Evolutionary conservation across 2,797 vertebrate species (phyloP), one percentile per base, ranked within the genome.

Genomic region (Rhinogobio ventralis): DNA sequence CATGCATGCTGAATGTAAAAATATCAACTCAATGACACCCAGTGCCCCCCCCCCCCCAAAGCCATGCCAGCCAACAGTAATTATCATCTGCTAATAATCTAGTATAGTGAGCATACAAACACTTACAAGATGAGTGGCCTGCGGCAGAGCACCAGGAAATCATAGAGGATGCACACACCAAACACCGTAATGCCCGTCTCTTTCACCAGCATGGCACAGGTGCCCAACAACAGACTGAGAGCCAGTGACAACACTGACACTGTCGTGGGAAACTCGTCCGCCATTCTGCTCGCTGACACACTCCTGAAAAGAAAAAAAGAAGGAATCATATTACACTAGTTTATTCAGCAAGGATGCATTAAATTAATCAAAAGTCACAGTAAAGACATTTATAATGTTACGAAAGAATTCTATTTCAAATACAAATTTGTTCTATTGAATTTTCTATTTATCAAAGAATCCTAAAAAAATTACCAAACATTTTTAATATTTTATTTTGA

Each of bases 131-230:
- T 81, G 46, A 96, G 92, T 53, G 96, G 95, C 51, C 91, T 94
- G 89, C 90, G 95, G 89, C 97, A 96, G 25, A 97, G 91, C 85
- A 96, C 96, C 90, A 99, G 96, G 86, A 96, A 94, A 46, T 99
- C 98, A 60, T 99, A 99, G 19, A 97, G 91, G 81, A 98, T 86
- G 79, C 98, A 99, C 76, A 99, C 98, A 2, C 97, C 98, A 17
- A 99, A 98, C 88, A 98, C 97, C 0, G 98, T 99, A 93, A 99
- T 86, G 71, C 98, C 98, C 0, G 98, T 99, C 92, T 99, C 98
- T 86, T 99, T 99, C 74, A 98, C 97, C 93, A 99, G 93, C 98
- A 99, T 99, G 85, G 98, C 97, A 49, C 97, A 96, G 2, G 97
- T 97, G 55, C 98, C 98, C 93, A 99, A 93, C 64, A 96, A 88